phyloP scores from a whole-genome alignment of 2,113 vertebrate species.

The Odontophorus gujanensis region DNA sequence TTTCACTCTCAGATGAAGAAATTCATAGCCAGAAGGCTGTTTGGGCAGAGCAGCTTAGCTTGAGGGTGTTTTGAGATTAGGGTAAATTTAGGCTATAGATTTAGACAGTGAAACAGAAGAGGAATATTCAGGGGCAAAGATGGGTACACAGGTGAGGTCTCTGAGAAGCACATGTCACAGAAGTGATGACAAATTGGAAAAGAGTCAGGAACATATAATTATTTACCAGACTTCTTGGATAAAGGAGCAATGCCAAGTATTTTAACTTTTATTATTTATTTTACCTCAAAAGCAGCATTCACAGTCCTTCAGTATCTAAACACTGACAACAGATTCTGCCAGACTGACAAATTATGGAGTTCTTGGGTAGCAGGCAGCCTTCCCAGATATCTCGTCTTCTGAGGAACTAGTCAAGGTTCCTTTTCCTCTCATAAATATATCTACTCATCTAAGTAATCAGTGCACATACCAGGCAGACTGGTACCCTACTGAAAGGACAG shows the following conservation, averaged over 20 bases:
- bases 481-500: neutral
- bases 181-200: neutral
- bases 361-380: neutral
- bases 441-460: neutral
- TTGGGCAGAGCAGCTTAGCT: neutral
- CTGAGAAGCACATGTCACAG: neutral
- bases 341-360: neutral
- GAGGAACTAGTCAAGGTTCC: neutral
- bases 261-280: neutral
- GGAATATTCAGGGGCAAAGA: neutral
- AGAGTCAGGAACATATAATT: neutral
- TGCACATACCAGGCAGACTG: neutral
- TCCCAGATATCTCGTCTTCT: neutral
- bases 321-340: neutral
- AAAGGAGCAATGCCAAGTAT: too few relatives aligned
- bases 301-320: neutral
- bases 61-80: too few relatives aligned
- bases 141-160: neutral
- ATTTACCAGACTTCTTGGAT: neutral
- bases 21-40: neutral
- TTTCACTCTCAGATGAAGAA: neutral
- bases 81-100: too few relatives aligned
- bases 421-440: neutral
- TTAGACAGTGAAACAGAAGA: fast-evolving
- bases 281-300: neutral